Conservation (phyloP, 2,888 invertebrate genomes). For the Agrotis puta region DNA sequence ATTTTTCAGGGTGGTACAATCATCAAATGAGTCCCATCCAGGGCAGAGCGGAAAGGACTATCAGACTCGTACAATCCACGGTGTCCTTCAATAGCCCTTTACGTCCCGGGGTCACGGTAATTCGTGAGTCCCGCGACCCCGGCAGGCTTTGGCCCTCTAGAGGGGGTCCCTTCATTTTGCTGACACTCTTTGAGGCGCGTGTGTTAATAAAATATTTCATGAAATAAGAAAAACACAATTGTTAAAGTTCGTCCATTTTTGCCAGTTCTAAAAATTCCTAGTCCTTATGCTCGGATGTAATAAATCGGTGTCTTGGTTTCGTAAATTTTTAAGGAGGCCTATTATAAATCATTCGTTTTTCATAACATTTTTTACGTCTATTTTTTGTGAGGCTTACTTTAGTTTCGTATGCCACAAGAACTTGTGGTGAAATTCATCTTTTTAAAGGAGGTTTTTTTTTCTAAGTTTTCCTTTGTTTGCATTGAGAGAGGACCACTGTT, state of each 20-base stretch:
- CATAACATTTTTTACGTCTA: constrained; percentile 71
- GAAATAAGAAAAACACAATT: background rate
- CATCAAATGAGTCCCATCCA: too few species aligned
- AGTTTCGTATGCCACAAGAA: constrained; percentile 63
- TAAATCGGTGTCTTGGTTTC: constrained; percentile 73
- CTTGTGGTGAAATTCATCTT: constrained; percentile 46
- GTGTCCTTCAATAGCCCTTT: too few species aligned
- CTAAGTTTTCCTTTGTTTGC: constrained; percentile 51
- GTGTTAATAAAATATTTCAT: too few species aligned
- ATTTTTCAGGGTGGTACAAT: too few species aligned
- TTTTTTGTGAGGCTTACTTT: constrained; percentile 65
- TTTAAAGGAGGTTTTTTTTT: constrained; percentile 20
- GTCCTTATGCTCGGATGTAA: constrained; percentile 59
- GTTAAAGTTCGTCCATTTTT: background rate
- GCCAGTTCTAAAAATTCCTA: constrained; percentile 41
- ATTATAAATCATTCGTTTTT: constrained; percentile 73
- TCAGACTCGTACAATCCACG: too few species aligned
- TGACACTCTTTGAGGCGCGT: too few species aligned
- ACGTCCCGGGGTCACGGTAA: too few species aligned
- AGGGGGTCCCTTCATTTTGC: too few species aligned
- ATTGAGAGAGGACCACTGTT: constrained; percentile 34
- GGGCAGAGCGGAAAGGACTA: too few species aligned
- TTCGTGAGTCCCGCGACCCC: too few species aligned
- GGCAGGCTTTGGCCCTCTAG: too few species aligned
- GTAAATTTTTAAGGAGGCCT: constrained; percentile 71